These are phyloP conservation scores for Brachionichthys hirsutus DNA, from an alignment of 2,113 vertebrate species.

Conservation along the genomic window DNA sequence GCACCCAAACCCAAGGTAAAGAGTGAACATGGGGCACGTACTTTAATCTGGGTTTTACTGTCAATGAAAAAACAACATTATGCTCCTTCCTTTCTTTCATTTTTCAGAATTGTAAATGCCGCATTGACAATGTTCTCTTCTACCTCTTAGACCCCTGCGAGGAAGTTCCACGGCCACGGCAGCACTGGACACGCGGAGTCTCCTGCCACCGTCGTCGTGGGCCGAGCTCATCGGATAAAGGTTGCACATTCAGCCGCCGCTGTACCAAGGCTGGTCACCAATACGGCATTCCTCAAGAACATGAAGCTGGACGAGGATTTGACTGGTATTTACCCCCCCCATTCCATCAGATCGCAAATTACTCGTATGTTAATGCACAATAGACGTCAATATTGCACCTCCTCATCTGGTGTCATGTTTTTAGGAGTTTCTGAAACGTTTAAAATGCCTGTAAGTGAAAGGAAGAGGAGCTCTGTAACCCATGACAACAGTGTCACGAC, in stretches of 20 bases:
- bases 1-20: slow-evolving; percentile 69
- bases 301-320: slow-evolving; percentile 83
- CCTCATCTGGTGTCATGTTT: slow-evolving; percentile 13
- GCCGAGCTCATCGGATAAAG: slow-evolving; percentile 76
- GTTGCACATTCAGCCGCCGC: slow-evolving; percentile 54
- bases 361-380: fast-evolving
- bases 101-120: too few species aligned
- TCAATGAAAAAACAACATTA: too few species aligned
- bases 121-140: not conserved
- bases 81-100: too few species aligned
- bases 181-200: slow-evolving; percentile 88
- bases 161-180: slow-evolving; percentile 56
- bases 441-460: slow-evolving; percentile 75
- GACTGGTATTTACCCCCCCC: slow-evolving; percentile 70
- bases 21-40: too few species aligned
- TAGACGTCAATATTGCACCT: not conserved
- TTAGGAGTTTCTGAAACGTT: slow-evolving; percentile 84
- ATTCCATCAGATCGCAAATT: not conserved
- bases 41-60: not conserved
- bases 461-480: slow-evolving; percentile 25
- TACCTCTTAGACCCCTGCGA: slow-evolving; percentile 77
- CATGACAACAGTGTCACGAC: not conserved
- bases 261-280: slow-evolving; percentile 77
- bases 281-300: slow-evolving; percentile 63
- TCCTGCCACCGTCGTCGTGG: slow-evolving; percentile 81